Evolutionary conservation across 92 coral and sea anemone genomes (phyloP).

Genomic region (Bergia puertoricense): DNA sequence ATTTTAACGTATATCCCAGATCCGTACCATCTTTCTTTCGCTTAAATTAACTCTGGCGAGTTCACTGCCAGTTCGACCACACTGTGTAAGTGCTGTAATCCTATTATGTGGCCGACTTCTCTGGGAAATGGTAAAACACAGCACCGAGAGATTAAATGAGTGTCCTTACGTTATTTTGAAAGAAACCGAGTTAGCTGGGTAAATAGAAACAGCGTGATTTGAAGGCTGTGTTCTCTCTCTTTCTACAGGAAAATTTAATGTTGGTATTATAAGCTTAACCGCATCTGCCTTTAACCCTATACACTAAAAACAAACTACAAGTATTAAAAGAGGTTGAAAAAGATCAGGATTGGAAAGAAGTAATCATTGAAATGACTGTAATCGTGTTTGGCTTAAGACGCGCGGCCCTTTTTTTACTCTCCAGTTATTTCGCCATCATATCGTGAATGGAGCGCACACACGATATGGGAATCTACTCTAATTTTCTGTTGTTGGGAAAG

Average conservation of each 20-base stretch:
- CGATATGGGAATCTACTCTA: conserved; percentile 40
- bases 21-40: conserved; percentile 1
- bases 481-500: conserved; percentile 40
- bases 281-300: neutral
- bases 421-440: neutral
- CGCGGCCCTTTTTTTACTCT: neutral
- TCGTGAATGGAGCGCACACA: neutral
- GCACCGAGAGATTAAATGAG: neutral
- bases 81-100: neutral
- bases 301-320: conserved; percentile 12
- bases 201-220: neutral
- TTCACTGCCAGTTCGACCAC: conserved; percentile 12
- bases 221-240: neutral
- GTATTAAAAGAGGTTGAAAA: neutral
- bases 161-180: neutral
- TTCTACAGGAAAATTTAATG: neutral
- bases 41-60: neutral
- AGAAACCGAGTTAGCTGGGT: neutral
- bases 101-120: neutral
- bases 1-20: neutral
- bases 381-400: conserved; percentile 21
- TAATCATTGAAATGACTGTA: conserved; percentile 27
- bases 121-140: neutral
- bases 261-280: neutral
- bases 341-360: conserved; percentile 28